Evolutionary conservation across 2,888 invertebrate genomes (phyloP).

Genomic region (Argyra leucocephala): DNA sequence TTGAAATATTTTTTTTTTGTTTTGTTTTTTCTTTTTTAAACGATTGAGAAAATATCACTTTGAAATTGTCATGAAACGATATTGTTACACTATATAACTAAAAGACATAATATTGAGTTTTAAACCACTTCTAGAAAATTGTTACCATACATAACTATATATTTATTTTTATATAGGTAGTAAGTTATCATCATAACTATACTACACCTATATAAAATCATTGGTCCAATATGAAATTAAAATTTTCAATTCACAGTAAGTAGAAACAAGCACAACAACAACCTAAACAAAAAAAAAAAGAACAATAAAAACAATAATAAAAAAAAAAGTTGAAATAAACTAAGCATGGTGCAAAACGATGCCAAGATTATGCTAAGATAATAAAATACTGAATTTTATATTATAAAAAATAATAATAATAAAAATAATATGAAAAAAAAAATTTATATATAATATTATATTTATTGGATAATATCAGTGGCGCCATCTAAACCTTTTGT

Average conservation of each 20-base stretch:
- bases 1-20: background rate
- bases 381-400: background rate
- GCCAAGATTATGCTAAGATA: background rate
- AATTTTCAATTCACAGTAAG: background rate
- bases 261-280: background rate
- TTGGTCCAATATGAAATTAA: background rate
- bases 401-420: background rate
- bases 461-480: conserved; percentile 7
- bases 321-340: background rate
- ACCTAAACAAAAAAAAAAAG: background rate
- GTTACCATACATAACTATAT: too few species aligned
- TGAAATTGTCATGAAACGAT: too few species aligned
- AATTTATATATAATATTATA: too few species aligned
- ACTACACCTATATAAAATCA: too few species aligned
- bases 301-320: background rate
- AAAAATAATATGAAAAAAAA: background rate
- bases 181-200: too few species aligned
- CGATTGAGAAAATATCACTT: too few species aligned
- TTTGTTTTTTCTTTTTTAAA: background rate
- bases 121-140: too few species aligned
- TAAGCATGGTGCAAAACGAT: background rate
- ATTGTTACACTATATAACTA: too few species aligned
- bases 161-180: too few species aligned
- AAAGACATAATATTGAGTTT: too few species aligned
- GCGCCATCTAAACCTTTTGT: conserved; percentile 10